A percentile compares a stretch with the other conserved stretches of the same genome.
phyloP scores from a whole-genome alignment of 2,888 invertebrate genomes.

The Cremastobaeus sp. region DNA sequence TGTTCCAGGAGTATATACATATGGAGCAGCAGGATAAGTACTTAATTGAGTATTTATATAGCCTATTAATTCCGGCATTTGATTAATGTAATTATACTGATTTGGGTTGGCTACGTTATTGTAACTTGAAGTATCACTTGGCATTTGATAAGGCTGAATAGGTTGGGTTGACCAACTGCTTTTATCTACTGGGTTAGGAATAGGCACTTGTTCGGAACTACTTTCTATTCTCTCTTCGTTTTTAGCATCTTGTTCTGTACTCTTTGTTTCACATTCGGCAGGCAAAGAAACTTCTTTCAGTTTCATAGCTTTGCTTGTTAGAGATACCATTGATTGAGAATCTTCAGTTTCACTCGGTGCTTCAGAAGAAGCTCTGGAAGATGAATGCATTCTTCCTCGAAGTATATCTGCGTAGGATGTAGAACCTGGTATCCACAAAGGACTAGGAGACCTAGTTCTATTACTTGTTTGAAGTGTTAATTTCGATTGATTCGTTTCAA shows the following conservation, averaged over 20 bases:
- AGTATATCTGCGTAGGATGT: slow-evolving; percentile 90
- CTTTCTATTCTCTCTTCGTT: background rate
- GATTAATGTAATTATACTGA: slow-evolving; percentile 78
- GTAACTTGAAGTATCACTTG: slow-evolving; percentile 28
- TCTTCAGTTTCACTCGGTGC: slow-evolving; percentile 61
- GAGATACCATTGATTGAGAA: slow-evolving; percentile 54
- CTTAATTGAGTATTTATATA: slow-evolving; percentile 80
- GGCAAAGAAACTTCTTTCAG: slow-evolving; percentile 6
- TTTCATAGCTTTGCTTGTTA: slow-evolving; percentile 38
- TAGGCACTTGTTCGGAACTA: background rate
- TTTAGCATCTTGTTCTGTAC: background rate
- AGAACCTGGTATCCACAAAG: slow-evolving; percentile 86
- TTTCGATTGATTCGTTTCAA: slow-evolving; percentile 4
- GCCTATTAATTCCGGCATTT: slow-evolving; percentile 79
- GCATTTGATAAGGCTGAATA: slow-evolving; percentile 63
- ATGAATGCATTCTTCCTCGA: slow-evolving; percentile 79
- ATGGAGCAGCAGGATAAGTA: slow-evolving; percentile 76
- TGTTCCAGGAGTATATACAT: slow-evolving; percentile 68
- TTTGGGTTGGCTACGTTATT: slow-evolving; percentile 39
- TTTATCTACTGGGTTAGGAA: slow-evolving; percentile 39
- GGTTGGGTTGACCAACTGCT: slow-evolving; percentile 68
- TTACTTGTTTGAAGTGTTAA: slow-evolving; percentile 70
- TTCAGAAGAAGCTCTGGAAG: slow-evolving; percentile 66
- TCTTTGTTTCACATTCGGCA: no score
- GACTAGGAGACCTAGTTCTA: slow-evolving; percentile 83